Evolutionary conservation across 2,113 vertebrate species (phyloP).

Genomic region (Motacilla tschutschensis): DNA sequence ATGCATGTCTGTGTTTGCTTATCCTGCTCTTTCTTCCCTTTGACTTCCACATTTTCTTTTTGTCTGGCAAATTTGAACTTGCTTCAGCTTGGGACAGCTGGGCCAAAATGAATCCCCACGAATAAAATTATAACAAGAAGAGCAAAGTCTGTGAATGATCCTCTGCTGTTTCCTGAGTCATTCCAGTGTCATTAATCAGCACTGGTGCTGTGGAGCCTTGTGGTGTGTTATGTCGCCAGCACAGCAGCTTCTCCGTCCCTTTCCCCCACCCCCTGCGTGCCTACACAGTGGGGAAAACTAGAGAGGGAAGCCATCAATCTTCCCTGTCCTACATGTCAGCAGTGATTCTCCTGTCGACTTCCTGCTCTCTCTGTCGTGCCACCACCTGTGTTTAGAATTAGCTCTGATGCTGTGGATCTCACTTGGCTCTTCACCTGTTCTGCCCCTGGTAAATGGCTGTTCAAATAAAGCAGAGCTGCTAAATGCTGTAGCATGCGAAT

Average conservation of each 20-base stretch:
- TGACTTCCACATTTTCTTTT: neutral
- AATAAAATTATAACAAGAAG: slow-evolving; percentile 66
- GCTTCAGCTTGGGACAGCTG: neutral
- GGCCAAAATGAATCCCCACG: slow-evolving; percentile 28
- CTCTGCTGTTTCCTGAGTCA: slow-evolving; percentile 66
- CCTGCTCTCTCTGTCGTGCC: slow-evolving; percentile 65
- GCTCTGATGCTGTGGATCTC: slow-evolving; percentile 54
- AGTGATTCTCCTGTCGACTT: slow-evolving; percentile 68
- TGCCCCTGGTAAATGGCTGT: neutral
- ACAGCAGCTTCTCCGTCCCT: slow-evolving; percentile 69
- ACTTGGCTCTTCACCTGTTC: slow-evolving; percentile 71
- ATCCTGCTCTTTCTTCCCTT: neutral
- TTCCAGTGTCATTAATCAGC: slow-evolving; percentile 95
- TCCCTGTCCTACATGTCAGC: slow-evolving; percentile 87
- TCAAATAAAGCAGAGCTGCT: neutral
- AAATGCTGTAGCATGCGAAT: slow-evolving; percentile 8
- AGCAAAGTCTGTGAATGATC: slow-evolving; percentile 64
- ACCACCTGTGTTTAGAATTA: slow-evolving; percentile 80
- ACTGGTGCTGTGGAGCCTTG: slow-evolving; percentile 76
- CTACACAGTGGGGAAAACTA: slow-evolving; percentile 84
- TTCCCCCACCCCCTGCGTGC: slow-evolving; percentile 77
- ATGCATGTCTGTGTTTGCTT: neutral
- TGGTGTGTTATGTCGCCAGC: slow-evolving; percentile 82
- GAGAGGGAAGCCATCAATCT: slow-evolving; percentile 98
- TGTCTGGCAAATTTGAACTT: neutral